A percentile compares a stretch with the other conserved stretches of the same genome.
Evolutionary conservation across 1,140 invertebrate species (phyloP).

Genomic region (Propsilocerus akamusi): DNA sequence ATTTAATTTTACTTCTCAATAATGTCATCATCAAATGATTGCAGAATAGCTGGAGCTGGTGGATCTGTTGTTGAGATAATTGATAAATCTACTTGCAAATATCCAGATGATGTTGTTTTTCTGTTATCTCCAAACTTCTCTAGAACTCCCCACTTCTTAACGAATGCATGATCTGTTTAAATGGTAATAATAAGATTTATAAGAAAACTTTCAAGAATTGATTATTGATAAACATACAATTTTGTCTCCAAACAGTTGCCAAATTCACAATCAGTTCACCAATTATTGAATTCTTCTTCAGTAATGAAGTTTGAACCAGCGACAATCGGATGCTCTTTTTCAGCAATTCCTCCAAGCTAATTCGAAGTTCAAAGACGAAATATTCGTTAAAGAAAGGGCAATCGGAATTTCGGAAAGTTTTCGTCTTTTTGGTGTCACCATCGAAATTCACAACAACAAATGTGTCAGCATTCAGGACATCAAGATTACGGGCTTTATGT

Average conservation of each 20-base stretch:
- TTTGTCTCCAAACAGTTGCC: constrained; percentile 47
- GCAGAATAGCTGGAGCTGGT: constrained; percentile 34
- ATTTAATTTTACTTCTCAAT: constrained; percentile 43
- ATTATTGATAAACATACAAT: constrained; percentile 26
- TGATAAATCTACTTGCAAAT: constrained; percentile 55
- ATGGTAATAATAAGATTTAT: neutral
- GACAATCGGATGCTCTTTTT: constrained; percentile 23
- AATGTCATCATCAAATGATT: constrained; percentile 40
- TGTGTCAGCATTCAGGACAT: constrained; percentile 27
- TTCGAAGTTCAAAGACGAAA: constrained; percentile 49
- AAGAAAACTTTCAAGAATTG: constrained; percentile 6
- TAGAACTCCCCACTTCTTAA: constrained; percentile 62
- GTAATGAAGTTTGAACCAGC: constrained; percentile 26
- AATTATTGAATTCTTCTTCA: constrained; percentile 29
- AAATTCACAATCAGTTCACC: constrained; percentile 48
- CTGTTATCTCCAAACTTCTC: constrained; percentile 36
- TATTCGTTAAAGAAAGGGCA: constrained; percentile 44
- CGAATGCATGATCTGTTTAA: constrained; percentile 47
- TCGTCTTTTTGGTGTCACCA: constrained; percentile 30
- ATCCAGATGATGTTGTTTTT: constrained; percentile 36
- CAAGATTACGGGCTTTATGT: constrained; percentile 17
- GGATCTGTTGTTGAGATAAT: constrained; percentile 44
- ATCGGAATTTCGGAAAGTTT: constrained; percentile 29
- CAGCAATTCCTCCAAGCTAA: constrained; percentile 25
- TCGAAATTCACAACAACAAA: constrained; percentile 33